These are phyloP conservation scores for Sus scrofa DNA, from an alignment of 2,113 vertebrate species.

Conservation along the genomic window T2T-Sscrofa CM000824.6:62591001-62591500, in stretches of 20 bases:
- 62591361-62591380: background rate
- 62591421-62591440: constrained; percentile 25
- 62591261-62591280: background rate
- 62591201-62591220: background rate
- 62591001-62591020: constrained; percentile 53
- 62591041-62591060: background rate
- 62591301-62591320: background rate
- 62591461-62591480: background rate
- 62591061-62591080: background rate
- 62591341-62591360: background rate
- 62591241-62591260: background rate
- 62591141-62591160: constrained; percentile 1
- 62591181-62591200: background rate
- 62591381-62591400: background rate
- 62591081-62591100: constrained; percentile 15
- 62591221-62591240: background rate
- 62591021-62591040: background rate
- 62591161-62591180: background rate
- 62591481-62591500: background rate
- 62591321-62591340: background rate
- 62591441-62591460: background rate
- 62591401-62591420: background rate
- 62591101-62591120: background rate
- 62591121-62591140: background rate
- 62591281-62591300: background rate